A percentile compares a stretch with the other conserved stretches of the same genome.
Evolutionary conservation across 2,113 vertebrate species (phyloP).

Genomic region (Psammodynastes pulverulentus): DNA sequence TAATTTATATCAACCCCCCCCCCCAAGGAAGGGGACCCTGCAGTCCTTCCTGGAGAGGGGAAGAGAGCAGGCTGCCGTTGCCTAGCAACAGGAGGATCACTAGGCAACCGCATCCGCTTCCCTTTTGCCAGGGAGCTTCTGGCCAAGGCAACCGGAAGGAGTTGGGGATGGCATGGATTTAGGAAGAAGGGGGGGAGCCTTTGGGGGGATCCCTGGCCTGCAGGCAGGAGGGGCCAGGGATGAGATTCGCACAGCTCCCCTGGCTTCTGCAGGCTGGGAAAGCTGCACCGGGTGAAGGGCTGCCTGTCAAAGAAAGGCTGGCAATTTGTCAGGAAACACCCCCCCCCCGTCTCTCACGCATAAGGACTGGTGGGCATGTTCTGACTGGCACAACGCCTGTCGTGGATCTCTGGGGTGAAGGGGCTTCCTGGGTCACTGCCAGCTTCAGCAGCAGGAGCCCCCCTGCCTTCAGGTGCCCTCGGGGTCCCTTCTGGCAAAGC

Average conservation of each 20-base stretch:
- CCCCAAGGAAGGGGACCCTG: background rate
- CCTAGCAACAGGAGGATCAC: background rate
- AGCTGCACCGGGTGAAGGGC: background rate
- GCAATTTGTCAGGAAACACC: background rate
- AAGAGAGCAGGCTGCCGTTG: background rate
- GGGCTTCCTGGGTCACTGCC: background rate
- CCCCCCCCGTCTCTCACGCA: background rate
- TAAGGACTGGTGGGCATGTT: background rate
- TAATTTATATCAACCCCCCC: too few species aligned
- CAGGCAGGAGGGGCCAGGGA: too few species aligned
- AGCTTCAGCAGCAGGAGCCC: background rate
- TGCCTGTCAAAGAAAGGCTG: background rate
- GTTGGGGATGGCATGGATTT: background rate
- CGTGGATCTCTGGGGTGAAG: background rate
- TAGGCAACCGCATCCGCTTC: background rate
- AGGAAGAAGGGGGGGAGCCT: background rate
- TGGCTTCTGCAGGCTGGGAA: background rate
- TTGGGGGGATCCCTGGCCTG: background rate
- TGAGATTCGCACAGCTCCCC: background rate
- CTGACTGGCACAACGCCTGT: background rate
- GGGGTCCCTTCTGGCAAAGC: background rate
- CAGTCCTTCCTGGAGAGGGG: background rate
- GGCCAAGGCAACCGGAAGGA: background rate
- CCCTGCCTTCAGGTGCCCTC: background rate
- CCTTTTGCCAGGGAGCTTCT: background rate